Conservation (phyloP, 2,888 invertebrate genomes). For the Sialis lutaria region DNA sequence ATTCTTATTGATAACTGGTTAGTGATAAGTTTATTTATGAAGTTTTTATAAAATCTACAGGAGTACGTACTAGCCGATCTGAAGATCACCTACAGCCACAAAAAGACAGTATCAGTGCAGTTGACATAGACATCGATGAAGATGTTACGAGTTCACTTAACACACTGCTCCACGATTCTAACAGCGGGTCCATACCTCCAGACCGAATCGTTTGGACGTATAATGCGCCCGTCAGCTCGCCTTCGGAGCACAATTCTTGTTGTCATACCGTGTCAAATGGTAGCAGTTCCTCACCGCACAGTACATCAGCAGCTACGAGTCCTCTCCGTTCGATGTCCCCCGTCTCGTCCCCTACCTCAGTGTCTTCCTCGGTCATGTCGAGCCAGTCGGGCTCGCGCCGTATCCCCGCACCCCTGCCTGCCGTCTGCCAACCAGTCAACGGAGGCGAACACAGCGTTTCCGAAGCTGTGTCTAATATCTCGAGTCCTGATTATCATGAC, state of each 20-base stretch:
- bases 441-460: constrained; percentile 61
- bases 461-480: constrained; percentile 76
- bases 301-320: constrained; percentile 54
- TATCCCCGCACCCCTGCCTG: constrained; percentile 25
- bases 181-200: constrained; percentile 30
- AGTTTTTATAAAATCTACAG: too few relatives aligned
- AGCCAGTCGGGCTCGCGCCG: constrained; percentile 52
- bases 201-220: constrained; percentile 80
- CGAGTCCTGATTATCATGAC: constrained; percentile 79
- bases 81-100: constrained; percentile 81
- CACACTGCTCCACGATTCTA: constrained; percentile 50
- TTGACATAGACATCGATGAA: constrained; percentile 83
- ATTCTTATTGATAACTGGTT: too few relatives aligned
- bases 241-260: constrained; percentile 31
- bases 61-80: constrained; percentile 72
- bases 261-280: constrained; percentile 42
- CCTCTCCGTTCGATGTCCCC: constrained; percentile 51
- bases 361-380: constrained; percentile 77
- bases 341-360: constrained; percentile 57
- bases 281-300: constrained; percentile 37
- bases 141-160: constrained; percentile 87
- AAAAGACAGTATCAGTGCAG: constrained; percentile 65
- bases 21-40: too few relatives aligned
- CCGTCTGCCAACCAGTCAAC: constrained; percentile 18
- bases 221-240: constrained; percentile 63